Base-by-base conservation (phyloP, 2,888 invertebrate genomes). In the Halictus quadricinctus region DNA sequence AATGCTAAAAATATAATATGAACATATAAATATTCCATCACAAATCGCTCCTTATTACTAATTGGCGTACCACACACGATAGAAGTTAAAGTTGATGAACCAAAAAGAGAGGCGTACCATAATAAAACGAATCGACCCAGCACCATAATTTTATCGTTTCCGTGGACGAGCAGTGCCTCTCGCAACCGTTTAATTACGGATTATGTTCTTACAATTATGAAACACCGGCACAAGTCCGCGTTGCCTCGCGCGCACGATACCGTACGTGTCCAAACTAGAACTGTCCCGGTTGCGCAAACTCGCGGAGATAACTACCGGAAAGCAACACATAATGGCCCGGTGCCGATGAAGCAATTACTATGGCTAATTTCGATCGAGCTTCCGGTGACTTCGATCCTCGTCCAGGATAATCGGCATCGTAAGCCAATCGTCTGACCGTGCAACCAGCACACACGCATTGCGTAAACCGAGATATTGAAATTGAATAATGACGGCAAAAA, bases 301-400 rank as follows among this genome's bases (percentile, higher is more conserved):
- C 69, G 81, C 73, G 79, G 77, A 80, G 84, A 85, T 88, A 90
- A 91, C 88, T 90, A 88, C 87, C 88, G 89, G 89, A 91, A 90
- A 85, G 81, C 84, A 83, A 80, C 58, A 79, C 76, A 82, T 72
- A 87, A 78, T 76, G 54, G n/a, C 66, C 41, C 15, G 18, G 54
- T 29, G 64, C 43, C 50, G 48, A 80, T 58, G 72, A 60, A 78
- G 54, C 58, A 76, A 79, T 83, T 78, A 70, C 50, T 69, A 29
- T 72, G 43, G 79, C 50, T 75, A 83, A 66, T 48, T 69, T 74
- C 75, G 75, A 75, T 43, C 36, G 72, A 25, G 79, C 46, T 87
- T 80, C 70, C 80, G 69, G 58, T 50, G 46, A 48, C 7, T 48
- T 60, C 21, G 73, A 74, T 64, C 46, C 58, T 36, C 72, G 43